A percentile compares a stretch with the other conserved stretches of the same genome.
Evolutionary conservation across 64 coral and sea anemone species (phyloP).

Genomic region (Montipora sp.): DNA sequence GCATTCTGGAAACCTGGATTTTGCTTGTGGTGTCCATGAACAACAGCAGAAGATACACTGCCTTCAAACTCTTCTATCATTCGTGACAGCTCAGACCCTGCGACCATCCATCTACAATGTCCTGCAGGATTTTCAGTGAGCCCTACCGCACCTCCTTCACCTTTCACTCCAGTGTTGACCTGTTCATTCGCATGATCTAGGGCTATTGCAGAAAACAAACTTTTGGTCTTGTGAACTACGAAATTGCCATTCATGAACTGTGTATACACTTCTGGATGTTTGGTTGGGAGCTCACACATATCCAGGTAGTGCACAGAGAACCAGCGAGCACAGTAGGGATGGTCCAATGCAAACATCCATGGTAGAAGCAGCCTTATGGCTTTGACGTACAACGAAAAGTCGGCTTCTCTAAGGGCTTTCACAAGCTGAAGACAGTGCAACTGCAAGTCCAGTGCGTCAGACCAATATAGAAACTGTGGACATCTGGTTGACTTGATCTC

Average conservation of each 20-base stretch:
- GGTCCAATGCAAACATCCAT: constrained; percentile 36
- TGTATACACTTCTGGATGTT: not conserved
- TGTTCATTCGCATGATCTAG: constrained; percentile 41
- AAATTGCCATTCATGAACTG: constrained; percentile 9
- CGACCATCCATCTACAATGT: constrained; percentile 31
- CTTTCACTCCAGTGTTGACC: constrained; percentile 12
- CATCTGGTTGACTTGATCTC: too few species aligned
- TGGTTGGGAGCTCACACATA: not conserved
- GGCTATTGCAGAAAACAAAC: not conserved
- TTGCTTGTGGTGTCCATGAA: constrained; percentile 8
- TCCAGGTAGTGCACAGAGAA: constrained; percentile 27
- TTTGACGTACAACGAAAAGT: constrained; percentile 6
- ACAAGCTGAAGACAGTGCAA: constrained; percentile 2
- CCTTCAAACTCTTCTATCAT: constrained; percentile 46
- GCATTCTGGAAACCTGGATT: not conserved
- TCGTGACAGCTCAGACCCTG: not conserved
- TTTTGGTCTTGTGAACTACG: constrained; percentile 35
- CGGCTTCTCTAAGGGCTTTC: constrained; percentile 21
- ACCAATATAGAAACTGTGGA: constrained; percentile 9
- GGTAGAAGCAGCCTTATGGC: not conserved
- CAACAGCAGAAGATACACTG: not conserved
- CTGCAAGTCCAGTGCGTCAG: not conserved
- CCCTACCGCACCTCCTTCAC: constrained; percentile 37
- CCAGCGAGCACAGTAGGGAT: not conserved
- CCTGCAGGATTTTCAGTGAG: constrained; percentile 44